Percentiles rank a stretch among this genome's conserved stretches.
These are phyloP conservation scores for Coregonus clupeaformis DNA, from an alignment of 2,113 vertebrate species.

Conservation along the genomic window DNA sequence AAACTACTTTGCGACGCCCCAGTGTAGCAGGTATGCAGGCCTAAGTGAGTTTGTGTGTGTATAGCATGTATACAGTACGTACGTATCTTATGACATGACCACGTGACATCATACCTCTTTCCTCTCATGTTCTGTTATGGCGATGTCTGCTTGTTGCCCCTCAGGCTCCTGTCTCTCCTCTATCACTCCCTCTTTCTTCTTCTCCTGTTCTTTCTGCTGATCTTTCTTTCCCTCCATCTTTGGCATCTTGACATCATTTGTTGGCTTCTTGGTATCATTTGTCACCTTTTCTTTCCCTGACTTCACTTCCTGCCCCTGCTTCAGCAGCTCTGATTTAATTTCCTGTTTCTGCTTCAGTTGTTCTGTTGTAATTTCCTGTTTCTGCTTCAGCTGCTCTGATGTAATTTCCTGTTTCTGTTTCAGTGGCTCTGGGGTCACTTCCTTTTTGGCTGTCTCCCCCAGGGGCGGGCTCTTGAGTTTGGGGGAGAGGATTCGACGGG, in stretches of 20 bases:
- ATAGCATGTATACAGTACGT: neutral
- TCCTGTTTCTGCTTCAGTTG: conserved; percentile 5
- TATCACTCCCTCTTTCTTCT: conserved; percentile 25
- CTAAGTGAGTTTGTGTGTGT: too few species aligned
- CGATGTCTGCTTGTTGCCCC: conserved; percentile 47
- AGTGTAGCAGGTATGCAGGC: neutral
- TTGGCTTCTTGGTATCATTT: neutral
- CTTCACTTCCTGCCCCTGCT: conserved; percentile 9
- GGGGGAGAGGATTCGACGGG: conserved; percentile 12
- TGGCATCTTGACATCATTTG: neutral
- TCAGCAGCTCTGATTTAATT: neutral
- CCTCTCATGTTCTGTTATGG: conserved; percentile 20
- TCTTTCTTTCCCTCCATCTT: conserved; percentile 8
- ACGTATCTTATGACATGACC: neutral
- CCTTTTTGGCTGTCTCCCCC: conserved; percentile 14
- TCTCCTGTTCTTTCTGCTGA: conserved; percentile 7
- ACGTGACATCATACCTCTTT: conserved; percentile 42
- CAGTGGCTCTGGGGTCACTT: conserved; percentile 16
- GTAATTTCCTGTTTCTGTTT: neutral
- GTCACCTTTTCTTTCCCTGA: conserved; percentile 3
- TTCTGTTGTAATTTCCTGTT: conserved; percentile 10
- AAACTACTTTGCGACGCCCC: neutral
- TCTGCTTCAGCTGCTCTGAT: neutral
- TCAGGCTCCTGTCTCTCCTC: conserved; percentile 56
- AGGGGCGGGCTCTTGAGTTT: neutral